Evolutionary conservation across 2,797 vertebrate species (phyloP), one percentile per base, ranked within the genome.

Genomic region (Denticeps clupeoides): DNA sequence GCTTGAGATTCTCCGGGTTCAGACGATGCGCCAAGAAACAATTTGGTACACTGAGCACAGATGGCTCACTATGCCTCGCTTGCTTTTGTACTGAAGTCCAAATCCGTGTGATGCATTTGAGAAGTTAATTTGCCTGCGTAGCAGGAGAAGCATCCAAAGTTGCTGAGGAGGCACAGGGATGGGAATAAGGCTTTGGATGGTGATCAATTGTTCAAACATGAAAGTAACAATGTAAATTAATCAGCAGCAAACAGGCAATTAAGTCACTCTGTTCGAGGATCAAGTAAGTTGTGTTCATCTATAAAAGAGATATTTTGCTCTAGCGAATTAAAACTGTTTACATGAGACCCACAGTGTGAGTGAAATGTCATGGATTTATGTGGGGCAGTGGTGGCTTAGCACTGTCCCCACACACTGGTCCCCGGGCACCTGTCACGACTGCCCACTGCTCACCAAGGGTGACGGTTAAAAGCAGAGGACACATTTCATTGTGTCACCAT

Each of bases 161-260:
- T 21, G 18, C 13, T 5, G 10, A 45, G 47, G 56, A 46, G 25
- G 22, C 33, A 16, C 26, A 1, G 12, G 32, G 33, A 44, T 38
- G 32, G 47, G 33, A 40, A 45, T 37, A 28, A 28, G 49, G 44
- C 50, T 52, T 52, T 49, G 16, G 43, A 52, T 40, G 24, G 50
- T 41, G 40, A 44, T 49, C 54, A 48, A 45, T 51, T 54, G 50
- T 35, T 45, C 63, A 57, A 59, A 56, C 35, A 49, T 49, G 37
- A 44, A 47, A 51, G 28, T 51, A 44, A 47, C 57, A 58, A 48
- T 45, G 42, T 48, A 49, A 44, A 51, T 62, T 49, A 55, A 32
- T 42, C 49, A 26, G 19, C 21, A 28, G 41, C 53, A 56, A 65
- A 56, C 46, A 42, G 54, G 37, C 47, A 59, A 65, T 59, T 56